phyloP scores from a whole-genome alignment of 2,888 invertebrate species.

The Xanthia togata region DNA sequence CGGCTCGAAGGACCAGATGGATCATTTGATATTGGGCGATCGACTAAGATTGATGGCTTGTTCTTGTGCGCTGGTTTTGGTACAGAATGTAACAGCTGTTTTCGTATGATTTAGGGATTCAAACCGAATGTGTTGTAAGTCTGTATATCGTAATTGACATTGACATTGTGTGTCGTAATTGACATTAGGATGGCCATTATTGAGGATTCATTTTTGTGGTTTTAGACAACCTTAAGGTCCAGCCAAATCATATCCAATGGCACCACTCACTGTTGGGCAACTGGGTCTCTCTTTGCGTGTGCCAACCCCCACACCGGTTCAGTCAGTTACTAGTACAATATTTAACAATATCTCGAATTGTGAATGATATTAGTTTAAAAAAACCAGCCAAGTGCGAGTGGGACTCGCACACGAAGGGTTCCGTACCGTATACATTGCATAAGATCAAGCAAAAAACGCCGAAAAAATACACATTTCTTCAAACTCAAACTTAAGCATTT shows the following conservation, averaged over 20 bases:
- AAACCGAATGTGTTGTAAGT: not conserved
- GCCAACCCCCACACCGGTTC: not conserved
- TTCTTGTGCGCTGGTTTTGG: not conserved
- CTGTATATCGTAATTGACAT: not conserved
- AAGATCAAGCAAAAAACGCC: no score
- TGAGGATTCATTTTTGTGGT: not conserved
- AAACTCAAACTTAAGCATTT: no score
- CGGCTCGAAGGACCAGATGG: not conserved
- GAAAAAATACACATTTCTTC: no score
- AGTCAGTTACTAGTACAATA: not conserved
- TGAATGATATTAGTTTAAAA: not conserved
- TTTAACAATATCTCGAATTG: not conserved
- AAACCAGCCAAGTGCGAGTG: not conserved
- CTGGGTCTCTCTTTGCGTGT: not conserved
- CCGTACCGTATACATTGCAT: no score
- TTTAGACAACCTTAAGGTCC: no score
- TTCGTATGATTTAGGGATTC: not conserved
- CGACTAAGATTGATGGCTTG: constrained; percentile 23
- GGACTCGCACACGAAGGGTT: no score
- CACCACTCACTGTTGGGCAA: not conserved
- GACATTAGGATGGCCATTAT: not conserved
- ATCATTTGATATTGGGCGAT: not conserved
- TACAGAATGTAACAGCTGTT: constrained; percentile 22
- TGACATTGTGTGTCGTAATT: no score
- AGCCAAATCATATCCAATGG: not conserved